Evolutionary conservation across 2,797 vertebrate species (phyloP).

Genomic region (Ctenosaura bakeri): DNA sequence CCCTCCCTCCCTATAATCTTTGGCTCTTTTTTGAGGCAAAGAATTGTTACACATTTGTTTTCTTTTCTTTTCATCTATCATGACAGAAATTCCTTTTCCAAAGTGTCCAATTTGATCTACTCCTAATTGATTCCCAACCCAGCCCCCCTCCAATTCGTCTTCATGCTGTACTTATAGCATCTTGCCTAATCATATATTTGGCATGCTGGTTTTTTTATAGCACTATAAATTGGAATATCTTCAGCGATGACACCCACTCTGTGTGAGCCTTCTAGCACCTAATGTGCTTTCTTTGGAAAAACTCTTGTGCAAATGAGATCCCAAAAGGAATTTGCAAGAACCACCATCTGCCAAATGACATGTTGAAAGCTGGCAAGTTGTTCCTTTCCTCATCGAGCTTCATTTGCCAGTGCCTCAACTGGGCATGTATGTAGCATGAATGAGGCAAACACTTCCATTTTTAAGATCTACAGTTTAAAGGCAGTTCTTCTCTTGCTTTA

Average conservation of each 20-base stretch:
- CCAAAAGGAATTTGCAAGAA: conserved; percentile 44
- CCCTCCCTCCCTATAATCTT: conserved; percentile 5
- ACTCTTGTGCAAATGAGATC: conserved; percentile 41
- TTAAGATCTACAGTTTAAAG: background rate
- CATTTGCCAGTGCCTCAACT: conserved; percentile 31
- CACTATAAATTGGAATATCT: conserved; percentile 40
- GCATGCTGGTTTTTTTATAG: conserved; percentile 45
- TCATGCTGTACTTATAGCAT: conserved; percentile 9
- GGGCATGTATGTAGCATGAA: background rate
- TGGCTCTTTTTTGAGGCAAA: background rate
- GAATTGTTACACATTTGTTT: conserved; percentile 19
- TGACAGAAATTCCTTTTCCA: background rate
- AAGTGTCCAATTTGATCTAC: conserved; percentile 17
- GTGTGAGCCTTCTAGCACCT: conserved; percentile 21
- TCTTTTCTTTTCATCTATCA: conserved; percentile 32
- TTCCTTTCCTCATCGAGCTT: conserved; percentile 30
- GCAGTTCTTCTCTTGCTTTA: background rate
- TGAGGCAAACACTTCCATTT: background rate
- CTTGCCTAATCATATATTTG: conserved; percentile 42
- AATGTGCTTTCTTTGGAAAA: conserved; percentile 41
- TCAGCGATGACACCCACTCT: conserved; percentile 20
- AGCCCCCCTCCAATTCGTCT: conserved; percentile 13
- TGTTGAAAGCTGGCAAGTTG: conserved; percentile 36
- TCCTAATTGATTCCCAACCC: conserved; percentile 17
- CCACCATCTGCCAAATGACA: conserved; percentile 39